phyloP scores from a whole-genome alignment of 2,113 vertebrate genomes.

The Notarius lentiginosus region DNA sequence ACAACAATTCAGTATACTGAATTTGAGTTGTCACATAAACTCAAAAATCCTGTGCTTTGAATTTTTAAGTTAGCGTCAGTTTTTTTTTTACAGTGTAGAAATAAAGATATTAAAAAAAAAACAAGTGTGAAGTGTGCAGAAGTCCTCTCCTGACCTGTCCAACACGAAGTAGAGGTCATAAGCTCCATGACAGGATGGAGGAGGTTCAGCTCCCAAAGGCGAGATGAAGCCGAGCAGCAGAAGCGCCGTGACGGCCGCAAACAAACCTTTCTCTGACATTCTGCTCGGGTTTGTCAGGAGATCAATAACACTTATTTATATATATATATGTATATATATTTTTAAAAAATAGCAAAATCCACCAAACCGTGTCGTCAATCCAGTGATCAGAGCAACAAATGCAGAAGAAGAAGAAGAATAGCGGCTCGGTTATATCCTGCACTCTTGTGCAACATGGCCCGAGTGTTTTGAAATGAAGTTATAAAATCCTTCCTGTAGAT shows the following conservation, averaged over 20 bases:
- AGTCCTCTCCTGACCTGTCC: conserved; percentile 79
- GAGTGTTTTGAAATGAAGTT: conserved; percentile 29
- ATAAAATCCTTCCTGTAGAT: conserved; percentile 32
- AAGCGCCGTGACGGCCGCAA: conserved; percentile 33
- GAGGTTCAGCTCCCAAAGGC: conserved; percentile 66
- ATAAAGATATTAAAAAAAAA: neutral
- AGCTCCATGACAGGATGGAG: conserved; percentile 79
- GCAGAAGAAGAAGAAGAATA: conserved; percentile 14
- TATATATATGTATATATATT: neutral
- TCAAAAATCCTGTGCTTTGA: no score
- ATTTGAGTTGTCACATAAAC: no score
- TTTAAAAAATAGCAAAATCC: neutral
- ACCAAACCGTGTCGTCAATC: neutral
- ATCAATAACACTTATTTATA: neutral
- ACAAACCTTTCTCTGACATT: neutral
- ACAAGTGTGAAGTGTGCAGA: neutral
- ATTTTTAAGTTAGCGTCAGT: no score
- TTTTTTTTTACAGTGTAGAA: no score
- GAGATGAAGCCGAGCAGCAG: conserved; percentile 51
- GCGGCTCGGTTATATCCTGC: neutral
- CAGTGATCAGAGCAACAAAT: neutral
- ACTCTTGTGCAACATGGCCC: conserved; percentile 48
- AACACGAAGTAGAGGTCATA: conserved; percentile 91
- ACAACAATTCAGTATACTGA: no score
- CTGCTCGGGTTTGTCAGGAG: neutral